Evolutionary conservation across 2,113 vertebrate species (phyloP).

Genomic region (Egretta garzetta): DNA sequence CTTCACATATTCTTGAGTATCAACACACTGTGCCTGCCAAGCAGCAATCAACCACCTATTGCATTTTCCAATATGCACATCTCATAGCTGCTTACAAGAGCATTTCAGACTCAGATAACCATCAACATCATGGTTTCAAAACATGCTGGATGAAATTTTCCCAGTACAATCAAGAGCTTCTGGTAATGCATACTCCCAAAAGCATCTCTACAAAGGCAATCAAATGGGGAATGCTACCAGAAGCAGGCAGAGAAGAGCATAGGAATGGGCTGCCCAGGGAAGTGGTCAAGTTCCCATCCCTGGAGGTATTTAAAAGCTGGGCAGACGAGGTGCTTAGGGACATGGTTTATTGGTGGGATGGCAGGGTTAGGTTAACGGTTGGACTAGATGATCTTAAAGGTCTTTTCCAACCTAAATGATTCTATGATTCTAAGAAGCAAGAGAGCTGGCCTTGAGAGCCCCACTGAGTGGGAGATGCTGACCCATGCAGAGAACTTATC

Average conservation of each 20-base stretch:
- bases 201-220: not conserved
- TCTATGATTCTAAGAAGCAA: not conserved
- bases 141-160: not conserved
- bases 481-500: not conserved
- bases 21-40: not conserved
- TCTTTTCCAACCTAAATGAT: too few relatives aligned
- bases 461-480: not conserved
- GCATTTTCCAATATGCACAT: not conserved
- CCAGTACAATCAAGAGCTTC: not conserved
- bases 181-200: not conserved
- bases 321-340: too few relatives aligned
- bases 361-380: too few relatives aligned
- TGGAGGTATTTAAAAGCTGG: too few relatives aligned
- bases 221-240: not conserved
- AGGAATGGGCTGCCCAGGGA: too few relatives aligned
- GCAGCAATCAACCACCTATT: not conserved
- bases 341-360: too few relatives aligned
- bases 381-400: too few relatives aligned
- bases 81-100: not conserved
- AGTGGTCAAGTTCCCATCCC: too few relatives aligned
- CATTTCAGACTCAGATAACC: not conserved
- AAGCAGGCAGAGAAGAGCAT: not conserved
- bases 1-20: not conserved
- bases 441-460: not conserved
- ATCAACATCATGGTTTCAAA: not conserved